phyloP scores from a whole-genome alignment of 2,797 vertebrate species.

The Champsocephalus gunnari region DNA sequence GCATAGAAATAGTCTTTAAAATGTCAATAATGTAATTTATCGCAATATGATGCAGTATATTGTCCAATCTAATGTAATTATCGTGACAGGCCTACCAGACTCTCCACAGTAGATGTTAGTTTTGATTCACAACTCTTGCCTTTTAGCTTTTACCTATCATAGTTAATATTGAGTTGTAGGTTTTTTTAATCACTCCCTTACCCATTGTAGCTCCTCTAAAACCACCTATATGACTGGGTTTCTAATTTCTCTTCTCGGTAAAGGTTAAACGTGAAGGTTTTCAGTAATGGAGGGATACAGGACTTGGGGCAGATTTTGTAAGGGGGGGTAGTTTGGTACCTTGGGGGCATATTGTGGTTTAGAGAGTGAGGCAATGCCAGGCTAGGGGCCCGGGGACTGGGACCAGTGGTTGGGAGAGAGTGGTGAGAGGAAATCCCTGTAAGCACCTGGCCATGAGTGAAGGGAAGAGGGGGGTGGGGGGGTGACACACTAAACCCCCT shows the following conservation, averaged over 20 bases:
- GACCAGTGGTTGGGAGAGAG: slow-evolving; percentile 67
- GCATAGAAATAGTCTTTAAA: too few species aligned
- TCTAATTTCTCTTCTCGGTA: background rate
- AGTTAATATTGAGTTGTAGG: slow-evolving; percentile 6
- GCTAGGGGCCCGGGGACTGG: slow-evolving; percentile 67
- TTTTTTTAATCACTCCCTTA: slow-evolving; percentile 33
- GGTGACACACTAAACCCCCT: slow-evolving; percentile 73
- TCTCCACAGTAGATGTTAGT: slow-evolving; percentile 11
- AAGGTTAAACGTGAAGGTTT: slow-evolving; percentile 31
- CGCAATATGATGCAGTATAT: too few species aligned
- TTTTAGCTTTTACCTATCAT: background rate
- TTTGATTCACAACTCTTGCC: slow-evolving; percentile 9
- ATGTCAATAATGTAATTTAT: too few species aligned
- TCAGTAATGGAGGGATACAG: slow-evolving; percentile 10
- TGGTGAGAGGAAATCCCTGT: slow-evolving; percentile 83
- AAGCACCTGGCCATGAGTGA: slow-evolving; percentile 79
- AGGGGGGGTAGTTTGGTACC: slow-evolving; percentile 33
- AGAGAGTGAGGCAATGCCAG: slow-evolving; percentile 52
- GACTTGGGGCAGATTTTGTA: slow-evolving; percentile 15
- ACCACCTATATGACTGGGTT: slow-evolving; percentile 11
- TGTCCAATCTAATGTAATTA: too few species aligned
- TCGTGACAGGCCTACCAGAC: slow-evolving; percentile 1
- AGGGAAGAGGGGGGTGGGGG: slow-evolving; percentile 65
- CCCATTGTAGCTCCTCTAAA: slow-evolving; percentile 34
- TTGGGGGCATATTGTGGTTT: slow-evolving; percentile 37